Base-by-base conservation (phyloP, 1,140 invertebrate genomes). In the Nebria ingens region DNA sequence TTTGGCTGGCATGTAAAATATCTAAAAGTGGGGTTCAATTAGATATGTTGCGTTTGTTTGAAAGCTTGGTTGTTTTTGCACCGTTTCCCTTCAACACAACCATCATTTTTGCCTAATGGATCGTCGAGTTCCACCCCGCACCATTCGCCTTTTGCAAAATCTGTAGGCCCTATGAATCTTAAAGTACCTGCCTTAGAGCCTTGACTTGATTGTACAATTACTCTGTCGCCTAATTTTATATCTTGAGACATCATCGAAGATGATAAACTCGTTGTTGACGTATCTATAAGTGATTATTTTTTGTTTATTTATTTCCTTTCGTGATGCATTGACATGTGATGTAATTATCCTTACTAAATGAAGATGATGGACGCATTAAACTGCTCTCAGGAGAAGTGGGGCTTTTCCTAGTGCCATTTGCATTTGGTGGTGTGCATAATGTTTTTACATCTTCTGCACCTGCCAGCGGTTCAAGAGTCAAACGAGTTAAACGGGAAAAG, bases 121-220 rank as follows among this genome's bases (percentile, higher is more conserved):
- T 96, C 93, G 68, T 97, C 93, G 58, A 98, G 75, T 73, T 97
- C 93, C 19, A 98, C 86, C 13, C 95, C 95, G 56, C 89, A 93
- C 93, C 93, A 97, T 62, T 92, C 83, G 15, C 94, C 93, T 19
- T 82, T 67, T 9, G 93, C 91, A 72, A 97, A 97, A 58, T 93
- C 87, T 34, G 93, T 90, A 19, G 75, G 71, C 13, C 94, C 94
- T 53, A 93, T 76, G 68, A 84, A 97, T 55, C 85, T 80, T 17
- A 97, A 73, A 21, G 86, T 81, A 56, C 95, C 95, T 23, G 86
- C 81, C 75, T 97, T 97, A 61, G 87, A 90, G 59, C 91, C 89
- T 62, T 87, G 84, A 19, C 86, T 86, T 53, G 85, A 87, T 61
- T 83, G 84, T 11, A 97, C 91, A 58, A 97, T 89, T 15, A 98